Conservation (phyloP, 2,797 vertebrate species). For the Peromyscus attwateri region DNA sequence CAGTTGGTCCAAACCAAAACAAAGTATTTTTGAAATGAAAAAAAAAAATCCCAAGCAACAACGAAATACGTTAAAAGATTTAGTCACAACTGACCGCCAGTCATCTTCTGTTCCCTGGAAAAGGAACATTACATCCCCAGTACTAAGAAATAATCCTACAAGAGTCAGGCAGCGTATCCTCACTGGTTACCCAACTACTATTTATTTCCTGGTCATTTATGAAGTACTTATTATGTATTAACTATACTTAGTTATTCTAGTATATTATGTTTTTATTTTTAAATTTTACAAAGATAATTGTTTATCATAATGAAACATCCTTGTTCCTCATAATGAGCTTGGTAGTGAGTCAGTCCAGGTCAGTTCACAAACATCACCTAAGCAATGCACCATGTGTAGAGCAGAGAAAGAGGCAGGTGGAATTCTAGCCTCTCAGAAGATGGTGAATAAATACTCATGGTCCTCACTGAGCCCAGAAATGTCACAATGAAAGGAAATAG, state of each 20-base stretch:
- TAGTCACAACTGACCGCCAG: not conserved
- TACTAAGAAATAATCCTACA: not conserved
- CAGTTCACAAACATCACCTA: not conserved
- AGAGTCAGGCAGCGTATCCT: not conserved
- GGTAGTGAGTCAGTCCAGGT: not conserved
- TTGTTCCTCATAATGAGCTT: not conserved
- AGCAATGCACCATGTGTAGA: not conserved
- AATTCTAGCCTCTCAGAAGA: not conserved
- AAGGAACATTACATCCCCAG: not conserved
- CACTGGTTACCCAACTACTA: not conserved
- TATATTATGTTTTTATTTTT: not conserved
- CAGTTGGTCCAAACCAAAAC: conserved; percentile 19
- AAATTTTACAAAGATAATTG: not conserved
- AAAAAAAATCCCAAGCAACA: not conserved
- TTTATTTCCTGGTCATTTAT: not conserved
- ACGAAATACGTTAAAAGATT: not conserved
- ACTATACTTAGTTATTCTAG: not conserved
- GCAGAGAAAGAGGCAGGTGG: not conserved
- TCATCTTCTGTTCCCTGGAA: not conserved
- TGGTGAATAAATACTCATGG: not conserved
- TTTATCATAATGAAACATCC: not conserved
- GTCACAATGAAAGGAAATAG: not conserved
- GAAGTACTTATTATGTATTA: not conserved
- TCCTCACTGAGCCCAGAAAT: not conserved
- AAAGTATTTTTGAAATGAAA: conserved; percentile 50